Conservation (phyloP, 2,888 invertebrate species). For the Netelia fuscicornis region DNA sequence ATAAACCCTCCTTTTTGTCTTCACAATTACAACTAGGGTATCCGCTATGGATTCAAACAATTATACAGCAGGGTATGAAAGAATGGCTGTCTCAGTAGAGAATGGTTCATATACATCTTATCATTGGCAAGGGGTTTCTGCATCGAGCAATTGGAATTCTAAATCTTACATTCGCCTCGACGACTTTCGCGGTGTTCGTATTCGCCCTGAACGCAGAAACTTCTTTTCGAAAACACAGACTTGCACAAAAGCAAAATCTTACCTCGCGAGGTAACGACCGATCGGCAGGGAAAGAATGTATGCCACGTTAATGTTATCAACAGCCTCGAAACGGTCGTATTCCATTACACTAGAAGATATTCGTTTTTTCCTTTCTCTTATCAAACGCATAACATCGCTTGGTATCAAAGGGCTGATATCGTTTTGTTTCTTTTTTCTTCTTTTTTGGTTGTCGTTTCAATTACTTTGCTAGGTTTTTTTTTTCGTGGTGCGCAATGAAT, state of each 20-base stretch:
- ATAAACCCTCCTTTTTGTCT: background rate
- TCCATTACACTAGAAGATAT: conserved; percentile 61
- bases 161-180: too few species aligned
- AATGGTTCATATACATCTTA: background rate
- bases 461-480: conserved; percentile 74
- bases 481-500: conserved; percentile 79
- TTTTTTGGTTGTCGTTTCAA: conserved; percentile 68
- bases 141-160: too few species aligned
- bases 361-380: conserved; percentile 73
- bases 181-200: background rate
- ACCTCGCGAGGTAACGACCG: conserved; percentile 39
- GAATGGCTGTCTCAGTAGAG: background rate
- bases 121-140: too few species aligned
- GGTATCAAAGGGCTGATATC: conserved; percentile 83
- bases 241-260: conserved; percentile 34
- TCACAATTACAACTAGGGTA: too few species aligned
- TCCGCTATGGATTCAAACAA: too few species aligned
- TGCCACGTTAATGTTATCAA: conserved; percentile 66
- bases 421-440: conserved; percentile 58
- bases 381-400: conserved; percentile 80
- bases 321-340: conserved; percentile 67
- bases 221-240: conserved; percentile 7
- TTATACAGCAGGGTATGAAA: too few species aligned
- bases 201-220: conserved; percentile 17
- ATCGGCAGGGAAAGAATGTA: conserved; percentile 51